These are phyloP conservation scores for Apostichopus leukothele DNA, from an alignment of 53 echinoderm and acorn worm genomes.

Conservation along the genomic window DNA sequence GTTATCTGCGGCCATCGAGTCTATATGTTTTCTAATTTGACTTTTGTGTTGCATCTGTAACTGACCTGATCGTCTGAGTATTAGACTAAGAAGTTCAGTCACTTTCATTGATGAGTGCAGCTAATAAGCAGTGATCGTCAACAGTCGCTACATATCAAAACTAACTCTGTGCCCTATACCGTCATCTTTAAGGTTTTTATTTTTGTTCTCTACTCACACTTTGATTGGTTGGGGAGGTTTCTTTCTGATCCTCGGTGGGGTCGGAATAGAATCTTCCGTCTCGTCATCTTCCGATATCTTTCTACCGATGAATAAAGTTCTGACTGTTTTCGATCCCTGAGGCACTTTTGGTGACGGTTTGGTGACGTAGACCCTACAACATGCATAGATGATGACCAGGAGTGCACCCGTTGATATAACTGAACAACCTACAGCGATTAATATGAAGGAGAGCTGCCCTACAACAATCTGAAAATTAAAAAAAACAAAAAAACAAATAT, in stretches of 20 bases:
- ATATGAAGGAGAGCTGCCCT: slow-evolving; percentile 23
- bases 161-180: too few species aligned
- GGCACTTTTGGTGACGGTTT: slow-evolving; percentile 28
- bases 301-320: slow-evolving; percentile 35
- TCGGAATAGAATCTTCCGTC: slow-evolving; percentile 32
- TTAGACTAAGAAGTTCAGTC: too few species aligned
- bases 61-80: too few species aligned
- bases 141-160: too few species aligned
- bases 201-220: slow-evolving; percentile 23
- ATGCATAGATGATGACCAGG: slow-evolving; percentile 20
- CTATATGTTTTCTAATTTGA: too few species aligned
- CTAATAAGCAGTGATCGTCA: too few species aligned
- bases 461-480: background rate
- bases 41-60: too few species aligned
- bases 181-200: too few species aligned
- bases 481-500: too few species aligned
- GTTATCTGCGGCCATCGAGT: too few species aligned
- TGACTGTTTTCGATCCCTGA: slow-evolving; percentile 37
- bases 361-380: background rate
- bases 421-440: slow-evolving; percentile 6
- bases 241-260: slow-evolving; percentile 18
- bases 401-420: background rate
- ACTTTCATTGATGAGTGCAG: too few species aligned
- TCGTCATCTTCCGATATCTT: slow-evolving; percentile 47
- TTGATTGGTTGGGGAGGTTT: slow-evolving; percentile 41